A percentile compares a stretch with the other conserved stretches of the same genome.
These are phyloP conservation scores for Cirrhinus mrigala DNA, from an alignment of 2,797 vertebrate species.

Conservation along the genomic window DNA sequence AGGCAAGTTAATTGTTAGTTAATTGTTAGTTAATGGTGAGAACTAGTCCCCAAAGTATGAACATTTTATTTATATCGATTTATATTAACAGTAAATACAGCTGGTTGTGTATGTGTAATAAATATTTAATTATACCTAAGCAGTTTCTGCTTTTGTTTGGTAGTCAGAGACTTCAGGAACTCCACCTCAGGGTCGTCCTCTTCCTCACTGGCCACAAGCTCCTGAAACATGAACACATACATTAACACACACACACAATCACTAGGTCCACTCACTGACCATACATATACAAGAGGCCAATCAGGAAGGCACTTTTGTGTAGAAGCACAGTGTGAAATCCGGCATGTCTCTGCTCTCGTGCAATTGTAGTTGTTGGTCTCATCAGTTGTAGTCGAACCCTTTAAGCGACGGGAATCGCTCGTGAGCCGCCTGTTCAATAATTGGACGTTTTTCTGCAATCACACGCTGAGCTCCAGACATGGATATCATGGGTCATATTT, in stretches of 20 bases:
- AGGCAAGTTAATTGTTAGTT: neutral
- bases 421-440: slow-evolving; percentile 59
- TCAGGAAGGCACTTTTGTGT: slow-evolving; percentile 9
- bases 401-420: slow-evolving; percentile 55
- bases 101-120: neutral
- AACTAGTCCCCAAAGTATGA: neutral
- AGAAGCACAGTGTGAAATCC: slow-evolving; percentile 28
- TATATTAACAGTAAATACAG: neutral
- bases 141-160: slow-evolving; percentile 97
- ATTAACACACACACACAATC: neutral
- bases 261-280: slow-evolving; percentile 1
- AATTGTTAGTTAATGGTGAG: neutral
- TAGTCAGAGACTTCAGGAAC: slow-evolving; percentile 96
- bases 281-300: slow-evolving; percentile 27
- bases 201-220: slow-evolving; percentile 93
- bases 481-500: slow-evolving; percentile 82
- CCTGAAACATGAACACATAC: slow-evolving; percentile 73
- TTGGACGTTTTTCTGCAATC: slow-evolving; percentile 83
- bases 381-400: slow-evolving; percentile 61
- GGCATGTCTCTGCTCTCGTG: slow-evolving; percentile 19
- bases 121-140: slow-evolving; percentile 82
- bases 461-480: slow-evolving; percentile 64
- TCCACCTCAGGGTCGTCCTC: slow-evolving; percentile 98
- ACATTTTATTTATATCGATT: neutral
- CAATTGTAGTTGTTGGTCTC: slow-evolving; percentile 56